Base-by-base conservation (phyloP, 2,113 vertebrate genomes). In the Bucco capensis region DNA sequence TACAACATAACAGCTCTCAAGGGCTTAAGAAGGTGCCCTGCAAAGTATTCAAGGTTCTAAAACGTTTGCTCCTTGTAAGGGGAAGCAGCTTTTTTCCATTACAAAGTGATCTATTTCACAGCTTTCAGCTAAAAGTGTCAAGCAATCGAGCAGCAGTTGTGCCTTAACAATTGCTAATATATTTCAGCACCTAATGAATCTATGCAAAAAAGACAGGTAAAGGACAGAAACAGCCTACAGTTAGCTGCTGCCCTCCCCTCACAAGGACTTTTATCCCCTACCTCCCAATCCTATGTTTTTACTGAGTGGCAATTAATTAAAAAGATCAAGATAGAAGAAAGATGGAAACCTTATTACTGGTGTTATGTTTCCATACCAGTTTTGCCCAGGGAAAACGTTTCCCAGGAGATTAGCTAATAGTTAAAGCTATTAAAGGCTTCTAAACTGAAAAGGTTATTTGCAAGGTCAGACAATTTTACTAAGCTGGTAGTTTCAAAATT, bases 111-210 rank as follows among this genome's bases (percentile, higher is more conserved):
- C 92, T 86, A 46, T 94, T 96, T 95, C 92, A 70, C 83, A 94
- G 94, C 66, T 94, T 86, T 89, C 89, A 89, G 79, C 87, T 86
- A 47, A 10, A 77, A 82, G 86, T 80, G 93, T 95, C 95, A 93
- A 96, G 94, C 90, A 97, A 96, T 96, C 92, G 95, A 94, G 96
- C 90, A 83, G 64, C 86, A 84, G 89, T 96, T 97, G 69, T 74
- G 83, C 94, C 88, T 94, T 96, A 96, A 93, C 94, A 94, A 95
- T 97, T 96, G 95, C 94, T 96, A 97, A 96, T 97, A 85, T 96
- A 91, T 96, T 95, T 97, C 96, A 96, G 74, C 96, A 97, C 95
- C 94, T 97, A 97, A 95, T 96, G 97, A 95, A 97, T 92, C 96
- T 83, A 86, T 94, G 94, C 92, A 95, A 93, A 94, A n/a, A 96